These are phyloP conservation scores for Podocnemis expansa DNA, from an alignment of 2,113 vertebrate genomes.

Conservation along the genomic window DNA sequence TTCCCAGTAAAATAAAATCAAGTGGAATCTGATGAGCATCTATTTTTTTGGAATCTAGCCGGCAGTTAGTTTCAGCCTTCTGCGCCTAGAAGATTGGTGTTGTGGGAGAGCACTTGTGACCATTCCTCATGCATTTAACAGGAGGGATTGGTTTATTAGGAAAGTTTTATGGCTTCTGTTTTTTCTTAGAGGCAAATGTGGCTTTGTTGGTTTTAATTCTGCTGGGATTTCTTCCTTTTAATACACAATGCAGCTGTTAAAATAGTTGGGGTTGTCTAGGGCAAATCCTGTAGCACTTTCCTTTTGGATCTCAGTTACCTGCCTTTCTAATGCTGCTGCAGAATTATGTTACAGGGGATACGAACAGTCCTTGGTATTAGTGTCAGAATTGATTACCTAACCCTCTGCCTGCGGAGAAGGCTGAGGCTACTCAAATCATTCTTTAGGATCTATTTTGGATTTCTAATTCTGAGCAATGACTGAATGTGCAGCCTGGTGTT, in stretches of 20 bases:
- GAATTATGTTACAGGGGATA: slow-evolving; percentile 55
- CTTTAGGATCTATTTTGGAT: slow-evolving; percentile 42
- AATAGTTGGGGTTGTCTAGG: slow-evolving; percentile 70
- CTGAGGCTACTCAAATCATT: slow-evolving; percentile 57
- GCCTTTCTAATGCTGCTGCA: slow-evolving; percentile 56
- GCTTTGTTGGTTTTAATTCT: slow-evolving; percentile 76
- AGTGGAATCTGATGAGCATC: not conserved
- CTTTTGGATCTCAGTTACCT: slow-evolving; percentile 60
- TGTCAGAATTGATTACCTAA: slow-evolving; percentile 73
- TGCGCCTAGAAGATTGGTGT: slow-evolving; percentile 6
- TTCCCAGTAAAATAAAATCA: not conserved
- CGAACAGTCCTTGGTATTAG: slow-evolving; percentile 59
- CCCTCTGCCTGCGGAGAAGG: slow-evolving; percentile 54
- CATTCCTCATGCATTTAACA: slow-evolving; percentile 13
- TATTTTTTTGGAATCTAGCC: not conserved
- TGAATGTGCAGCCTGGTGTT: slow-evolving; percentile 59
- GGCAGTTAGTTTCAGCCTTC: not conserved
- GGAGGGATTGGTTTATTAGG: slow-evolving; percentile 66
- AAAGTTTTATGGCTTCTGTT: slow-evolving; percentile 54
- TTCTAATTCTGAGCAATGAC: slow-evolving; percentile 75
- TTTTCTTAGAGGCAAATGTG: slow-evolving; percentile 71
- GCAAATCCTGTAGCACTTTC: slow-evolving; percentile 69
- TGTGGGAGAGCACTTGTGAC: slow-evolving; percentile 13
- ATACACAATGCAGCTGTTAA: slow-evolving; percentile 76
- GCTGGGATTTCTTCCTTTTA: slow-evolving; percentile 66